These are phyloP conservation scores for Augochlorella aurata DNA, from an alignment of 2,888 invertebrate species.

Conservation along the genomic window DNA sequence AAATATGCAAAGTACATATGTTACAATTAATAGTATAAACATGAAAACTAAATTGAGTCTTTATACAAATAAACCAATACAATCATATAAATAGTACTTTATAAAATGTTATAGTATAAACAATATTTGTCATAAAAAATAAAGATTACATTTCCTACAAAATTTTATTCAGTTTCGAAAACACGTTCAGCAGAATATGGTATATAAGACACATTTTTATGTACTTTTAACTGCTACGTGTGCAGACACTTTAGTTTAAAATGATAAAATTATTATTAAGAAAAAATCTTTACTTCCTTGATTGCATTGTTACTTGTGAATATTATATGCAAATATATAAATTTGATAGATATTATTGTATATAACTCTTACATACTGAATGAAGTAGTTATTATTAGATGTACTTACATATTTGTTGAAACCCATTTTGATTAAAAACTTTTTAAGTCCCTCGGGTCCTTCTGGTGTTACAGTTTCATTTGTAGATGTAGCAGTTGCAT, in stretches of 20 bases:
- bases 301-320: background rate
- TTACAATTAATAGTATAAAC: background rate
- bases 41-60: background rate
- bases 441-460: background rate
- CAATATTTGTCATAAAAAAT: too few species aligned
- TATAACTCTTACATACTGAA: background rate
- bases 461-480: background rate
- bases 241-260: too few species aligned
- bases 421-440: constrained; percentile 1
- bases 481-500: background rate
- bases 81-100: too few species aligned
- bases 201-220: too few species aligned
- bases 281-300: background rate
- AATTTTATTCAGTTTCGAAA: too few species aligned
- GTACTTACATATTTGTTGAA: constrained; percentile 36
- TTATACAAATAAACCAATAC: too few species aligned
- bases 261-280: too few species aligned
- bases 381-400: background rate
- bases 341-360: background rate
- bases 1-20: background rate
- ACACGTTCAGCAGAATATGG: too few species aligned
- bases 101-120: too few species aligned
- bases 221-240: too few species aligned
- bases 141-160: too few species aligned
- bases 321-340: background rate